Conservation (phyloP, 2,797 vertebrate species). For the Oceanodroma leucorhoa region DNA sequence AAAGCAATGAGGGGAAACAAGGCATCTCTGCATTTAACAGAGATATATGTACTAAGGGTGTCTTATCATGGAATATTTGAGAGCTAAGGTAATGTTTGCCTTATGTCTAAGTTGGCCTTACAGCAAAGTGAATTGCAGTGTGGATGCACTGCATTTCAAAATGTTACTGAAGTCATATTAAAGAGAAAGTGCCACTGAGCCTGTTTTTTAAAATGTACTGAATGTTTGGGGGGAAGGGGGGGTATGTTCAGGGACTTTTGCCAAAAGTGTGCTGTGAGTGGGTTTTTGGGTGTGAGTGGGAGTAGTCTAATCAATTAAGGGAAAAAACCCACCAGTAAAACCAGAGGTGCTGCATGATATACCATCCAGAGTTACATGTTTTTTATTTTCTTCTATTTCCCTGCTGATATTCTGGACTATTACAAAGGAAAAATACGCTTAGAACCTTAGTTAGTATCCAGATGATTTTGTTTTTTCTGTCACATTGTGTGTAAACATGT, state of each 20-base stretch:
- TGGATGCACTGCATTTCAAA: conserved; percentile 19
- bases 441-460: background rate
- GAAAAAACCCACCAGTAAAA: background rate
- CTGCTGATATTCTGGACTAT: background rate
- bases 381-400: background rate
- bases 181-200: conserved; percentile 49
- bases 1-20: background rate
- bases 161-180: conserved; percentile 12
- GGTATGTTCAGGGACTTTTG: background rate
- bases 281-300: background rate
- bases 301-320: background rate
- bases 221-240: background rate
- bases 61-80: background rate
- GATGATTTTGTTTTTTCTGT: background rate
- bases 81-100: conserved; percentile 39
- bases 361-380: background rate
- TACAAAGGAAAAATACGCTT: conserved; percentile 4
- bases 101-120: conserved; percentile 60
- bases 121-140: conserved; percentile 12
- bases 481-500: background rate
- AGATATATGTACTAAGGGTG: background rate
- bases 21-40: conserved; percentile 10
- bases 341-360: background rate
- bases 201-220: background rate
- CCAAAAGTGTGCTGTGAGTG: background rate